Percentiles rank a stretch among this genome's conserved stretches.
phyloP scores from a whole-genome alignment of 2,113 vertebrate genomes.

The Ageneiosus marmoratus region DNA sequence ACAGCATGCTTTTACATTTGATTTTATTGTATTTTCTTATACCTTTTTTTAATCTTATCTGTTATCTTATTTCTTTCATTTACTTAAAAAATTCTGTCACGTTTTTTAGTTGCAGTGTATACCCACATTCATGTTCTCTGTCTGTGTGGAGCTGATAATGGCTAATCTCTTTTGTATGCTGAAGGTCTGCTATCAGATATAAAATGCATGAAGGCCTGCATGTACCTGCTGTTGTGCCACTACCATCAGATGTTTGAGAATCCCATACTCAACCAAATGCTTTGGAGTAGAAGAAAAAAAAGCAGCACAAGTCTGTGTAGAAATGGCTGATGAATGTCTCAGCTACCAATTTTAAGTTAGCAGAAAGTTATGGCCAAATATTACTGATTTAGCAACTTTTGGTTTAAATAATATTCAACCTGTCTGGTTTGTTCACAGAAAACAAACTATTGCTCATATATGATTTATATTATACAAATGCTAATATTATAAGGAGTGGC shows the following conservation, averaged over 20 bases:
- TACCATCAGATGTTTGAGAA: conserved; percentile 47
- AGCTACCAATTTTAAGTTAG: conserved; percentile 9
- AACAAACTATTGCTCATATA: not conserved
- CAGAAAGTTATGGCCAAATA: not conserved
- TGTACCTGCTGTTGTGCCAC: conserved; percentile 48
- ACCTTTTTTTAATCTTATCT: too few relatives aligned
- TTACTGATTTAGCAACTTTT: not conserved
- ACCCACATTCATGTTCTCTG: not conserved
- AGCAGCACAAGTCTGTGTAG: conserved; percentile 29
- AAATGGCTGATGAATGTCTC: not conserved
- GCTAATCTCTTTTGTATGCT: conserved; percentile 16
- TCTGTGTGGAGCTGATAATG: not conserved
- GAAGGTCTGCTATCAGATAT: conserved; percentile 31
- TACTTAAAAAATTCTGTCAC: conserved; percentile 8
- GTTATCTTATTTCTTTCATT: not conserved
- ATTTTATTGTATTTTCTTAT: not conserved
- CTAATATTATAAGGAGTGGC: too few relatives aligned
- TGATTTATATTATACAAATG: not conserved
- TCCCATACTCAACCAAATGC: conserved; percentile 43
- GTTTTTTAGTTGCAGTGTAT: not conserved
- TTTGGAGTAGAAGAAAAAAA: conserved; percentile 18
- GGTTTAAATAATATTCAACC: not conserved
- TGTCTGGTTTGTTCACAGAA: not conserved
- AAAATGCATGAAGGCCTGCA: conserved; percentile 37
- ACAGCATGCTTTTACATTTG: not conserved